These are phyloP conservation scores for Chondrosia reniformis DNA, from an alignment of 37 sponge, comb jelly and placozoan genomes.

Conservation along the genomic window DNA sequence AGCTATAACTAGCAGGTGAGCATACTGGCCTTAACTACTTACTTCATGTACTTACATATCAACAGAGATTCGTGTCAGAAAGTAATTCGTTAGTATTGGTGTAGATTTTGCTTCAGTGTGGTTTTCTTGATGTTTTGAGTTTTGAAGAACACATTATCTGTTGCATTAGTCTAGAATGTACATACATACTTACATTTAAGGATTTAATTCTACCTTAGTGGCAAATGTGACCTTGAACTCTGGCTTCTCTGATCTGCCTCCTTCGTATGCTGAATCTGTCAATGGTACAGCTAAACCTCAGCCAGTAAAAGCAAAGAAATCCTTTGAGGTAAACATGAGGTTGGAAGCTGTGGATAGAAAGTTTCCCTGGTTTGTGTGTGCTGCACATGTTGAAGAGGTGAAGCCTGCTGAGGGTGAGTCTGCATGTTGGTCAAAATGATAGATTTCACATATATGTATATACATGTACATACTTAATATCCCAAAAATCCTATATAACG, in stretches of 20 bases:
- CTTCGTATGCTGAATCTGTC: not conserved
- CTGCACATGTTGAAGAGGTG: conserved; percentile 32
- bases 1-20: no score
- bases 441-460: not conserved
- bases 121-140: no score
- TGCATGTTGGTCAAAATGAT: not conserved
- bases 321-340: conserved; percentile 64
- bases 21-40: no score
- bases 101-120: no score
- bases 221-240: not conserved
- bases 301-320: not conserved
- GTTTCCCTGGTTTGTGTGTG: conserved; percentile 80
- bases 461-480: not conserved
- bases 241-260: not conserved
- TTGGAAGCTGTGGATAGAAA: conserved; percentile 77
- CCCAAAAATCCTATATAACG: no score
- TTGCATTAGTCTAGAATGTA: not conserved
- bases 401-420: not conserved
- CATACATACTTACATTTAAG: not conserved
- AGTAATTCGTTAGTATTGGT: no score
- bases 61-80: no score
- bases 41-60: no score
- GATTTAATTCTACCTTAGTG: no score
- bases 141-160: no score
- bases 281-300: not conserved